Percentiles rank a stretch among this genome's conserved stretches.
These are phyloP conservation scores for Macropis europaea DNA, from an alignment of 2,888 invertebrate genomes.

Conservation along the genomic window DNA sequence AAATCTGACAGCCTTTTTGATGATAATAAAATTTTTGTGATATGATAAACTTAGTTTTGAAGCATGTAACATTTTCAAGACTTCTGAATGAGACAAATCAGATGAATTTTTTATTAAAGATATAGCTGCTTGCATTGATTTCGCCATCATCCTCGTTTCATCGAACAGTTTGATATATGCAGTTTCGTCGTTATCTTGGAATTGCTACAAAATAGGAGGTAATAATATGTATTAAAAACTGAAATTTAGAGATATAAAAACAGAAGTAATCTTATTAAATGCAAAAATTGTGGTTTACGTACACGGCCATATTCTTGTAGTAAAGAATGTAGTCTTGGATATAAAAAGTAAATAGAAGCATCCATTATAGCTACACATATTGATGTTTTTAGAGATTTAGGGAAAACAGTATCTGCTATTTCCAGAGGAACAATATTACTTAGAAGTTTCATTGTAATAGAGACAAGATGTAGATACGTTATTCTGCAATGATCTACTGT, in stretches of 20 bases:
- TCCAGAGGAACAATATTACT: conserved; percentile 79
- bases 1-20: conserved; percentile 80
- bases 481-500: conserved; percentile 75
- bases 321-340: conserved; percentile 78
- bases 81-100: conserved; percentile 69
- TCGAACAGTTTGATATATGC: conserved; percentile 78
- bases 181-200: conserved; percentile 74
- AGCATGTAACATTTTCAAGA: conserved; percentile 81
- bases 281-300: conserved; percentile 50
- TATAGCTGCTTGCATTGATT: conserved; percentile 80
- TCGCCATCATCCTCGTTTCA: conserved; percentile 78
- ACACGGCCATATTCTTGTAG: conserved; percentile 80
- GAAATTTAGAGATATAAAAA: not conserved
- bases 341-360: conserved; percentile 79
- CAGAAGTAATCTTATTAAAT: conserved; percentile 4
- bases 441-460: conserved; percentile 77
- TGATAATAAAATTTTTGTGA: conserved; percentile 82
- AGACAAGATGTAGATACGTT: conserved; percentile 80
- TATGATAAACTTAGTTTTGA: conserved; percentile 83
- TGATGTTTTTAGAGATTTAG: conserved; percentile 79
- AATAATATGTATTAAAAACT: not conserved
- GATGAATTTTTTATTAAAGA: conserved; percentile 64
- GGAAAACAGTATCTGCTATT: conserved; percentile 78
- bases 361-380: conserved; percentile 79
- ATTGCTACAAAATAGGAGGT: conserved; percentile 74